A percentile compares a stretch with the other conserved stretches of the same genome.
Evolutionary conservation across 2,797 vertebrate genomes (phyloP).

Genomic region (Monodelphis domestica): DNA sequence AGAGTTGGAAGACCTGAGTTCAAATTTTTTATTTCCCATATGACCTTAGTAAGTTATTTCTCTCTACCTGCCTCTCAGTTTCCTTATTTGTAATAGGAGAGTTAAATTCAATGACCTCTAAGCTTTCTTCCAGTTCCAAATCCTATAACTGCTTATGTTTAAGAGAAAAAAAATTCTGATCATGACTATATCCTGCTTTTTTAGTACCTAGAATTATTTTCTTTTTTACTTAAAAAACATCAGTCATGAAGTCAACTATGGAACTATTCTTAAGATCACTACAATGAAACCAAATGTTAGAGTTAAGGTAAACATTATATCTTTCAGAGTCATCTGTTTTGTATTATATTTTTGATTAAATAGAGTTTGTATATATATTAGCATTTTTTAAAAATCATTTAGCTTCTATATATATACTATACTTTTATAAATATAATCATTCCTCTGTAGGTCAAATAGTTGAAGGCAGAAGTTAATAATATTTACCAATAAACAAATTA

Average conservation of each 20-base stretch:
- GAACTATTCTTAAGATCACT: constrained; percentile 36
- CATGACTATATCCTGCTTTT: background rate
- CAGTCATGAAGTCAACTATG: background rate
- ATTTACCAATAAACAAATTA: constrained; percentile 72
- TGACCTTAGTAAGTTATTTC: background rate
- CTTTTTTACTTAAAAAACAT: background rate
- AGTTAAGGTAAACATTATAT: background rate
- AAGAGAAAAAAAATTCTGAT: background rate
- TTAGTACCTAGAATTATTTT: background rate
- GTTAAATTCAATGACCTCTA: background rate
- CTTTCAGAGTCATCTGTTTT: background rate
- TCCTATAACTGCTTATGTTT: background rate
- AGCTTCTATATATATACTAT: constrained; percentile 25
- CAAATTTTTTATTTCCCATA: background rate
- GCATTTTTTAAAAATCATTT: constrained; percentile 15
- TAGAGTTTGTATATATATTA: background rate
- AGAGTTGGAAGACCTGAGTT: background rate
- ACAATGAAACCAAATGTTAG: constrained; percentile 12
- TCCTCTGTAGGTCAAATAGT: constrained; percentile 47
- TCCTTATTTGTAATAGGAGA: background rate
- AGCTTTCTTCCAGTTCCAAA: background rate
- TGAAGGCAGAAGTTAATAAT: constrained; percentile 61
- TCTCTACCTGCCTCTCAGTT: background rate
- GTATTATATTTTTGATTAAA: background rate
- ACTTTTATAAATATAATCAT: constrained; percentile 45